Conservation (phyloP, 2,113 vertebrate genomes). For the Catharus bicknelli region DNA sequence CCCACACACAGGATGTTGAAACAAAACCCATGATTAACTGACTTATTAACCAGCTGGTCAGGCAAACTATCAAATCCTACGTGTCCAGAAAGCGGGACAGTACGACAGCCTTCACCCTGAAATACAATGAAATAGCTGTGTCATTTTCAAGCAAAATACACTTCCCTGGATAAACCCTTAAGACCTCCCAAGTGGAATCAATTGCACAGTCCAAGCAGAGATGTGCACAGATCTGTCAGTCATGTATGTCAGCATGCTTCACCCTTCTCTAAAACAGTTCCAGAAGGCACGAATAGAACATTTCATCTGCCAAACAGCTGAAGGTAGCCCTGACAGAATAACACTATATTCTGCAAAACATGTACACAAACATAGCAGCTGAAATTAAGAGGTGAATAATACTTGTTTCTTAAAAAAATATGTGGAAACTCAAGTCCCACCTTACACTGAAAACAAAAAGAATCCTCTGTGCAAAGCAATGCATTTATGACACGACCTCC, state of each 20-base stretch:
- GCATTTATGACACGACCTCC: neutral
- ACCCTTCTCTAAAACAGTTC: neutral
- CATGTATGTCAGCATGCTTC: neutral
- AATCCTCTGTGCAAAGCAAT: neutral
- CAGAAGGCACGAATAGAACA: neutral
- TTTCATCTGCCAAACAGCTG: neutral
- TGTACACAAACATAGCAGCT: neutral
- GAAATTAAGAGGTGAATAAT: neutral
- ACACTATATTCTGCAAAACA: neutral
- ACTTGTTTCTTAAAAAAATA: neutral
- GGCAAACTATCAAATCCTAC: constrained; percentile 99
- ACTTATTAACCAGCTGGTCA: constrained; percentile 99
- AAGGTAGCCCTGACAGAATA: neutral
- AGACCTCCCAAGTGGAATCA: neutral
- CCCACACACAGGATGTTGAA: constrained; percentile 99
- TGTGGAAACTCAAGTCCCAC: neutral
- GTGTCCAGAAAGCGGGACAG: constrained; percentile 91
- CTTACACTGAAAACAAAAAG: neutral
- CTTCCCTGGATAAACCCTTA: neutral
- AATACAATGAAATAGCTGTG: neutral
- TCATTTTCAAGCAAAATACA: neutral
- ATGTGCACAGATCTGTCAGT: neutral
- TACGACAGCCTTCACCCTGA: constrained; percentile 92
- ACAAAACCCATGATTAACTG: constrained; percentile 96
- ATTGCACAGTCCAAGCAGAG: neutral